Base-by-base conservation (phyloP, 1,140 invertebrate species). In the Drosophila bifasciata region DNA sequence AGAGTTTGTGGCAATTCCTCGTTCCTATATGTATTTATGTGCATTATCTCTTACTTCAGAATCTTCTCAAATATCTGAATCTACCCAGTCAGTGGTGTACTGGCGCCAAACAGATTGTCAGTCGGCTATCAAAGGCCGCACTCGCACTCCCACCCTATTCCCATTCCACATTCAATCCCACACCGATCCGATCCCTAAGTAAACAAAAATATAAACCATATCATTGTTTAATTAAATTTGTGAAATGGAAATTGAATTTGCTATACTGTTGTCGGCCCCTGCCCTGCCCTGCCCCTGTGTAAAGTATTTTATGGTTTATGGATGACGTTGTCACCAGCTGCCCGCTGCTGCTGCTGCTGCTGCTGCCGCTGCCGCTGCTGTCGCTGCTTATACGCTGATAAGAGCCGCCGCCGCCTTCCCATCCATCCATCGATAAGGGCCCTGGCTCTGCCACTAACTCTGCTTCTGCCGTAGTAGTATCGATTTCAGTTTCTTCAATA, bases 221-320 rank as follows among this genome's bases (percentile, higher is more conserved):
- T 79, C 79, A 45, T 43, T 66, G 57, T 83, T 85, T 79, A 84
- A 84, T 84, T 85, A 85, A 84, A 71, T 66, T 80, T 66, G 39
- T 66, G 58, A 25, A 51, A 76, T 48, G 43, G 58, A 72, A 64
- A 67, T 59, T 56, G 50, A 76, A 49, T 52, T 49, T 60, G 48
- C 25, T 9, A 5, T 39, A 17, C 45, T 50, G 50, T 32, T 43
- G 39, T 21, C 23, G 46, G 46, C 23, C 23, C 23, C 23, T 7
- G 1, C 6, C n/a, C 28, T 62, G 23, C 8, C 6, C 28, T 9
- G 8, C 25, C 25, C 7, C 28, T 32, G n/a, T n/a, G n/a, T n/a
- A n/a, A n/a, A n/a, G n/a, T n/a, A n/a, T n/a, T 63, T 68, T 49
- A 36, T 11, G 32, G 32, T 11, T 13, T 36, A 36, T 36, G 32